Percentiles rank a stretch among this genome's conserved stretches.
phyloP scores from a whole-genome alignment of 2,113 vertebrate species.

The Daboia siamensis region DNA sequence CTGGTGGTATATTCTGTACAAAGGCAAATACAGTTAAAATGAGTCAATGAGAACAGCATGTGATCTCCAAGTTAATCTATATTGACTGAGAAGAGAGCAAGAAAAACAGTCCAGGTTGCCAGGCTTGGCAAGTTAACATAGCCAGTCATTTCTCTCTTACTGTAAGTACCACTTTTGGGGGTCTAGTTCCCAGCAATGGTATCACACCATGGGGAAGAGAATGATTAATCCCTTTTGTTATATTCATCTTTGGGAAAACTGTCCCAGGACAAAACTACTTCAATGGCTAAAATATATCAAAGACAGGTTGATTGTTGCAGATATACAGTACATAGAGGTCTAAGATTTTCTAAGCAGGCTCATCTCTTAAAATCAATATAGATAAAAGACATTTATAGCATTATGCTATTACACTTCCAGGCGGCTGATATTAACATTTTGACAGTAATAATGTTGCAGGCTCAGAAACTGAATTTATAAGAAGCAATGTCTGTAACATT shows the following conservation, averaged over 20 bases:
- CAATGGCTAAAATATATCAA: constrained; percentile 12
- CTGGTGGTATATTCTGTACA: not conserved
- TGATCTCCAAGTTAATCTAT: not conserved
- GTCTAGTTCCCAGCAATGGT: not conserved
- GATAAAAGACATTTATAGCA: constrained; percentile 48
- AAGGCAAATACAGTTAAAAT: not conserved
- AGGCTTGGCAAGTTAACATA: not conserved
- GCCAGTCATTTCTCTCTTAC: not conserved
- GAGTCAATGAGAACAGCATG: not conserved
- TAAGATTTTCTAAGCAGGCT: constrained; percentile 49
- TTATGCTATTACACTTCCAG: constrained; percentile 36
- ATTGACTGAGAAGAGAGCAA: not conserved
- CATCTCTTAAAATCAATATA: constrained; percentile 54
- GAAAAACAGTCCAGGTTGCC: not conserved
- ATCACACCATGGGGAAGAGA: not conserved
- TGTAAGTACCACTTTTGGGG: constrained; percentile 16
- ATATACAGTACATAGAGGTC: not conserved
- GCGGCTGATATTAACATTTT: constrained; percentile 52
- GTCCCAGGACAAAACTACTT: not conserved
- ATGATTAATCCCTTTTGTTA: constrained; percentile 34
- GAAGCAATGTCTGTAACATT: constrained; percentile 42
- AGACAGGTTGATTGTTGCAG: constrained; percentile 27
- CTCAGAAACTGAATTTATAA: constrained; percentile 56
- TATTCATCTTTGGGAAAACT: constrained; percentile 22
- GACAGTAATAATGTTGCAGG: constrained; percentile 49